Base-by-base conservation (phyloP, 2,888 invertebrate species). In the Chloroclystis v-ata region DNA sequence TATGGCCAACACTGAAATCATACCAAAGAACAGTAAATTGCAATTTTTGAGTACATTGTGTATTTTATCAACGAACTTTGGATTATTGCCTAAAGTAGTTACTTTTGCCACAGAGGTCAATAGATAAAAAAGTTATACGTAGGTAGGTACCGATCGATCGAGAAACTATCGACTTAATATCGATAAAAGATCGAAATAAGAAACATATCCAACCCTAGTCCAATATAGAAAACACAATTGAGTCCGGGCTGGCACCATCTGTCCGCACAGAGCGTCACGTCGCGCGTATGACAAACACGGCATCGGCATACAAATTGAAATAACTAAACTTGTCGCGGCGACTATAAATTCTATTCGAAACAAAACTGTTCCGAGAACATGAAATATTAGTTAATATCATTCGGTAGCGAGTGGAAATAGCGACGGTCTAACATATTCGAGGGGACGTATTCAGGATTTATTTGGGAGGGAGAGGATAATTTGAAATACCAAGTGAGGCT, bases 331-430 rank as follows among this genome's bases (percentile, higher is more conserved):
- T 61, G 62, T 65, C 60, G 54, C 38, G 61, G 53, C 52, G 51
- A 59, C 60, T 57, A 60, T 66, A 61, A 61, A 66, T 67, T 63
- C 52, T 47, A 60, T 63, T 60, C 53, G 57, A 59, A 63, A 67
- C 65, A 67, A 61, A 65, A 62, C 62, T 59, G 51, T 55, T 49
- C 41, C 47, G 49, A 38, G 52, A 54, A 61, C 67, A 65, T 65
- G 64, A 67, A 57, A 58, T 67, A 67, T 64, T 60, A 59, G 58
- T 60, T 63, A 63, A 67, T 65, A 65, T 60, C 48, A 56, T 52
- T 49, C 52, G 39, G 50, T 30, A 54, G 57, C 20, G 48, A 45
- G 14, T 55, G 54, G 53, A 55, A 60, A 64, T 52, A 54, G 47
- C 44, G 35, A 37, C 43, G 39, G 47, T 43, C 43, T 49, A 44